Evolutionary conservation across 2,113 vertebrate species (phyloP).

Genomic region (Acanthisitta chloris): DNA sequence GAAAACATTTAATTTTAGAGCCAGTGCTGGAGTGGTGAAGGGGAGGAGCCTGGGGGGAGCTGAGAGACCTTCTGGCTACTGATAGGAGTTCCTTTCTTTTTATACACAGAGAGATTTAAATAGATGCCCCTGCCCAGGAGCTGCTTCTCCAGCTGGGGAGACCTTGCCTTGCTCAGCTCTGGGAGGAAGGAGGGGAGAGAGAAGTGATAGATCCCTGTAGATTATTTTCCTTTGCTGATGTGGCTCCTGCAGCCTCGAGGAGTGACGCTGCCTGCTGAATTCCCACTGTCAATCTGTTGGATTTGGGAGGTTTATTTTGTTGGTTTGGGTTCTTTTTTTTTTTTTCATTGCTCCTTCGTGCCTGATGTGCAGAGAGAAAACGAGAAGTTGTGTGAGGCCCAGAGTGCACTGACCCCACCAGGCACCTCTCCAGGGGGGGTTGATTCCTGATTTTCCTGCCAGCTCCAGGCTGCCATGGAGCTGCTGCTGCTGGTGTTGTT

Average conservation of each 20-base stretch:
- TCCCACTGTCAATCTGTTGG: background rate
- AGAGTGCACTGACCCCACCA: background rate
- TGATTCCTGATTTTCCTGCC: background rate
- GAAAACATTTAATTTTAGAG: background rate
- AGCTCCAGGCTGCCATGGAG: background rate
- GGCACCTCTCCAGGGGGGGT: background rate
- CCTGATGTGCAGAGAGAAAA: constrained; percentile 32
- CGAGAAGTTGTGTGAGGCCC: constrained; percentile 5
- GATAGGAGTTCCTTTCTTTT: background rate
- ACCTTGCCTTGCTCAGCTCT: background rate
- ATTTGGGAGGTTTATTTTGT: background rate
- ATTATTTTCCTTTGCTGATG: background rate
- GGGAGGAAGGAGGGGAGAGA: background rate
- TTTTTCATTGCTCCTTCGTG: constrained; percentile 19
- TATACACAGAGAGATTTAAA: background rate
- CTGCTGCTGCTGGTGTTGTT: background rate
- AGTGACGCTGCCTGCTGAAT: background rate
- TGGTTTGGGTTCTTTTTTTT: background rate
- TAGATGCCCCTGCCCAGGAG: background rate
- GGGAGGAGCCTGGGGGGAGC: background rate
- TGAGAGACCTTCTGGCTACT: background rate
- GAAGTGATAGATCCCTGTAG: background rate
- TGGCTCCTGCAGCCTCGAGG: background rate
- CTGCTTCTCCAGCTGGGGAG: background rate
- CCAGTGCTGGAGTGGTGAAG: background rate